phyloP scores from a whole-genome alignment of 2,113 vertebrate species.

The Anolis sagrei region DNA sequence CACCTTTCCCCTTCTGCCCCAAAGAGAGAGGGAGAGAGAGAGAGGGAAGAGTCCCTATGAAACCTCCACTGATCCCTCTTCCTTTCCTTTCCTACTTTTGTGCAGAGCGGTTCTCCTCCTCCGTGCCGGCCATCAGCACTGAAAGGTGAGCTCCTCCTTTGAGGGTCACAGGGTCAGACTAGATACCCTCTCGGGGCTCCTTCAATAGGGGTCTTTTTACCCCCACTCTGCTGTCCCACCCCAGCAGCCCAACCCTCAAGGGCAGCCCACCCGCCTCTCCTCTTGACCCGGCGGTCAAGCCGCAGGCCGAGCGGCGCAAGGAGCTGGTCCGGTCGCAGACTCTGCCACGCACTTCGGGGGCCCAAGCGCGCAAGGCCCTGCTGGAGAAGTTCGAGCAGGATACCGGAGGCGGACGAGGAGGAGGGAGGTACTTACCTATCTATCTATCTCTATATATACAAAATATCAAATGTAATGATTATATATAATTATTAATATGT shows the following conservation, averaged over 20 bases:
- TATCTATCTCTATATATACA: no score
- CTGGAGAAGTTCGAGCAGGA: constrained; percentile 89
- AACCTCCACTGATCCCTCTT: neutral
- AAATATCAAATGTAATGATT: no score
- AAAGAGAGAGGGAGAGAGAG: no score
- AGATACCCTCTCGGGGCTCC: no score
- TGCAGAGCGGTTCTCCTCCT: constrained; percentile 81
- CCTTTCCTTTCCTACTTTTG: constrained; percentile 48
- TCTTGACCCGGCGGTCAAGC: constrained; percentile 55
- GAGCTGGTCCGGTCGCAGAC: constrained; percentile 87
- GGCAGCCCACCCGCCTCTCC: constrained; percentile 53
- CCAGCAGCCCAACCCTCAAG: constrained; percentile 39
- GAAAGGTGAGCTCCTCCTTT: constrained; percentile 70
- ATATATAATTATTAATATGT: no score
- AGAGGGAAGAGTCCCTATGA: neutral
- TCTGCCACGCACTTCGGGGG: constrained; percentile 76
- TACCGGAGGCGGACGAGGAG: constrained; percentile 17
- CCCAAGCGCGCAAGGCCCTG: constrained; percentile 85
- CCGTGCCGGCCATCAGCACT: constrained; percentile 67
- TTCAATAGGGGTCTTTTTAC: no score
- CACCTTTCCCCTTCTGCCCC: no score
- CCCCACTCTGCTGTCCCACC: neutral
- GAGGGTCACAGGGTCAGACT: no score
- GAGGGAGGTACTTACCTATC: no score
- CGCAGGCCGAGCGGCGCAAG: constrained; percentile 81